Evolutionary conservation across 2,888 invertebrate genomes (phyloP), one percentile per base, ranked within the genome.

Genomic region (Tridacna crocea): DNA sequence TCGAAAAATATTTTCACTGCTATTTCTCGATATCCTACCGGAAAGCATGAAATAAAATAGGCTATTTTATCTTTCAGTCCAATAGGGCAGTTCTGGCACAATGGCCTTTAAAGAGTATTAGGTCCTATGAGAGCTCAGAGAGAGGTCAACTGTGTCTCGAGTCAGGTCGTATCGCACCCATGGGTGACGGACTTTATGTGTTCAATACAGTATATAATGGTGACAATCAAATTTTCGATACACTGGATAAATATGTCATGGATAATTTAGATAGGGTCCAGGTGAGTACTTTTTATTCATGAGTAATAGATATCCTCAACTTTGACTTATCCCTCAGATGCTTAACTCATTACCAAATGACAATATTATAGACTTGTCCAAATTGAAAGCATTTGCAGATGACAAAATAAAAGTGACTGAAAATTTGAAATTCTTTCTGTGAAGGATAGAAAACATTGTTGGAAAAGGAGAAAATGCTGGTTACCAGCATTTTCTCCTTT

Each of bases 21-120:
- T n/a, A n/a, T n/a, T n/a, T n/a, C n/a, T n/a, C n/a, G n/a, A n/a
- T n/a, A n/a, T n/a, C n/a, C n/a, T n/a, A n/a, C n/a, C n/a, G n/a
- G n/a, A n/a, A n/a, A n/a, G n/a, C n/a, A n/a, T n/a, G n/a, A n/a
- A n/a, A n/a, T n/a, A n/a, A n/a, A n/a, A n/a, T n/a, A 36, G 36
- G 36, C 36, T 36, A 36, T 4, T 36, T 36, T 36, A 8, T 36
- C 36, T 36, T 88, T 13, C 86, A 93, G 93, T 83, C 90, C 46
- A 92, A 92, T 24, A 89, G 91, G 65, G 87, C 92, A 46, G 88
- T 94, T 13, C 84, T 94, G 26, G 93, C 92, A 0, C 93, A 94
- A 83, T 94, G 94, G 94, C 94, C 94, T 11, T 83, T 94, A 75
- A 93, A 92, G 78, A 92, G 93, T 84, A 91, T 94, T 24, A 88